Evolutionary conservation across 2,888 invertebrate genomes (phyloP).

Genomic region (Pyrocoelia pectoralis): DNA sequence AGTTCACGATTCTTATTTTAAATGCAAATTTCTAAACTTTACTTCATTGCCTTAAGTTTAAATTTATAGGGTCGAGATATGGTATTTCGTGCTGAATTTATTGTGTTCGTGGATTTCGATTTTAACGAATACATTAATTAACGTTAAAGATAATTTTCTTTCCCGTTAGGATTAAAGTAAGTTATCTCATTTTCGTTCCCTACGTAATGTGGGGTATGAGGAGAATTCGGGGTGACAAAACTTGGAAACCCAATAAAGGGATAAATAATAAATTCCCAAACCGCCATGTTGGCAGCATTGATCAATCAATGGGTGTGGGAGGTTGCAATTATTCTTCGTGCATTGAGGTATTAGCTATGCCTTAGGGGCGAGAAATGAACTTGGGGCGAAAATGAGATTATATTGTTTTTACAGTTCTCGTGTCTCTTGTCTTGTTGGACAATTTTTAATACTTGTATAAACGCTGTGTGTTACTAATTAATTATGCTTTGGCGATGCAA

Average conservation of each 20-base stretch:
- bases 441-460: neutral
- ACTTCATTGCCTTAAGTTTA: neutral
- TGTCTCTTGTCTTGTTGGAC: no score
- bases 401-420: slow-evolving; percentile 19
- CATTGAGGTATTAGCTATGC: slow-evolving; percentile 31
- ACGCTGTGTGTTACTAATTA: neutral
- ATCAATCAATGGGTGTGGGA: slow-evolving; percentile 45
- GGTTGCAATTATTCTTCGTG: slow-evolving; percentile 42
- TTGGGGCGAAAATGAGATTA: slow-evolving; percentile 25
- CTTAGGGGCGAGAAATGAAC: slow-evolving; percentile 29
- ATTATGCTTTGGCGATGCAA: neutral
- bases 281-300: slow-evolving; percentile 51
- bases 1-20: neutral
- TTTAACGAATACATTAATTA: slow-evolving; percentile 9
- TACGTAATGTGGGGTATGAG: slow-evolving; percentile 19
- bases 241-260: slow-evolving; percentile 47
- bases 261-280: slow-evolving; percentile 53
- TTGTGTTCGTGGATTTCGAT: neutral
- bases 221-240: slow-evolving; percentile 43
- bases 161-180: slow-evolving; percentile 10
- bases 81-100: slow-evolving; percentile 3
- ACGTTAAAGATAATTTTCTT: neutral
- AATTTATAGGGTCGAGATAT: neutral
- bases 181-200: slow-evolving; percentile 28
- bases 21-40: slow-evolving; percentile 5